Evolutionary conservation across 2,888 invertebrate genomes (phyloP).

Genomic region (Eledone cirrhosa): DNA sequence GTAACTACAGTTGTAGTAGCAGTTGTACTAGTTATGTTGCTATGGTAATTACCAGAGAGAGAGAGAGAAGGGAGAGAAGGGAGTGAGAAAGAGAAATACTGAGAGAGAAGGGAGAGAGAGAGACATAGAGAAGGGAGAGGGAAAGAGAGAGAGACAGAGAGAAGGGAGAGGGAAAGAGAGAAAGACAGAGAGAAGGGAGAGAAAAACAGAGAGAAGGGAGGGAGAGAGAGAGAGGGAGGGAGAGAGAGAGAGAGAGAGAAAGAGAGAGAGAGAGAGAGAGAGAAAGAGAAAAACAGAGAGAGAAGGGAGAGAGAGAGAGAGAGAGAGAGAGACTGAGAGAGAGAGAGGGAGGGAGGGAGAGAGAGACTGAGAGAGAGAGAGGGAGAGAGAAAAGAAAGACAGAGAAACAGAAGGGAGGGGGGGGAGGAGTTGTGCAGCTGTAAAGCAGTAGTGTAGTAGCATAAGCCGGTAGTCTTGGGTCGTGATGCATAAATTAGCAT

Average conservation of each 20-base stretch:
- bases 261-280: background rate
- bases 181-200: background rate
- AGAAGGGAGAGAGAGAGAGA: background rate
- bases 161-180: constrained; percentile 8
- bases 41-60: too few relatives aligned
- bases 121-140: background rate
- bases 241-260: background rate
- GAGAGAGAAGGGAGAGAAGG: background rate
- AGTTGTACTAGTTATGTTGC: too few relatives aligned
- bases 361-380: too few relatives aligned
- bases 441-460: too few relatives aligned
- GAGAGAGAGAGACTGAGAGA: background rate
- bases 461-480: too few relatives aligned
- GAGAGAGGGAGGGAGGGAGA: background rate
- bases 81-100: constrained; percentile 1
- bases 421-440: too few relatives aligned
- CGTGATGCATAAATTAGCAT: too few relatives aligned
- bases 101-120: constrained; percentile 21
- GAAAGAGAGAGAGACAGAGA: constrained; percentile 21
- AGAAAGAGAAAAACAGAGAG: too few relatives aligned
- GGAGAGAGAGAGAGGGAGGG: background rate
- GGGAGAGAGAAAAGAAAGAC: too few relatives aligned
- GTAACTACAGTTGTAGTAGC: too few relatives aligned
- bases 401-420: too few relatives aligned
- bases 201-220: background rate